Percentiles rank a stretch among this genome's conserved stretches.
phyloP scores from a whole-genome alignment of 1,140 invertebrate genomes.

The Zaprionus davidi region DNA sequence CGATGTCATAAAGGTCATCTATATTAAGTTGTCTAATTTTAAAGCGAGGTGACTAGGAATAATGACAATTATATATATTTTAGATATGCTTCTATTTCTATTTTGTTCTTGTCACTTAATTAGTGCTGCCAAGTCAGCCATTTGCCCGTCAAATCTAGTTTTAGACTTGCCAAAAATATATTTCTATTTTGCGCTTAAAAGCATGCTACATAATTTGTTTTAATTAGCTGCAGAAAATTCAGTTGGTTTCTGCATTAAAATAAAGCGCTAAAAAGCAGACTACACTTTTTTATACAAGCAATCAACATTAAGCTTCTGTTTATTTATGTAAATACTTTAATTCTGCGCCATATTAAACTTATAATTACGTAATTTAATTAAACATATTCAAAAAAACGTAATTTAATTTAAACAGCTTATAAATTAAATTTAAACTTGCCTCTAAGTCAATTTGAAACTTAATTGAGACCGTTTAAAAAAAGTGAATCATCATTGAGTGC shows the following conservation, averaged over 20 bases:
- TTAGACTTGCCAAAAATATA: neutral
- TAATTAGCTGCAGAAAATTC: neutral
- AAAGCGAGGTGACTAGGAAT: neutral
- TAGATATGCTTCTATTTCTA: neutral
- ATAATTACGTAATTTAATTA: neutral
- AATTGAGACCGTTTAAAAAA: slow-evolving; percentile 11
- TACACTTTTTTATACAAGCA: neutral
- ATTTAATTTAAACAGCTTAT: neutral
- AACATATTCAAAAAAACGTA: neutral
- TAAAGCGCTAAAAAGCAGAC: neutral
- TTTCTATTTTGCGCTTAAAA: neutral
- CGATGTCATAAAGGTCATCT: neutral
- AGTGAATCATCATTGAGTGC: slow-evolving; percentile 40
- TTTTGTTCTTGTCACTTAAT: neutral
- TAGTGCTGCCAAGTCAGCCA: too few species aligned
- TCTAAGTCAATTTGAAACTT: slow-evolving; percentile 4
- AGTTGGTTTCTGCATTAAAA: neutral
- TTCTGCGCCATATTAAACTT: neutral
- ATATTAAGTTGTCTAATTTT: neutral
- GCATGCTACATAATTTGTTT: neutral
- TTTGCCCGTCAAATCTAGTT: neutral
- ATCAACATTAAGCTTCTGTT: neutral
- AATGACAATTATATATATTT: neutral
- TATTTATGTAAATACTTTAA: neutral
- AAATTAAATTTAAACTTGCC: neutral